Evolutionary conservation across 2,888 invertebrate genomes (phyloP).

Genomic region (Callyntrura sp.): DNA sequence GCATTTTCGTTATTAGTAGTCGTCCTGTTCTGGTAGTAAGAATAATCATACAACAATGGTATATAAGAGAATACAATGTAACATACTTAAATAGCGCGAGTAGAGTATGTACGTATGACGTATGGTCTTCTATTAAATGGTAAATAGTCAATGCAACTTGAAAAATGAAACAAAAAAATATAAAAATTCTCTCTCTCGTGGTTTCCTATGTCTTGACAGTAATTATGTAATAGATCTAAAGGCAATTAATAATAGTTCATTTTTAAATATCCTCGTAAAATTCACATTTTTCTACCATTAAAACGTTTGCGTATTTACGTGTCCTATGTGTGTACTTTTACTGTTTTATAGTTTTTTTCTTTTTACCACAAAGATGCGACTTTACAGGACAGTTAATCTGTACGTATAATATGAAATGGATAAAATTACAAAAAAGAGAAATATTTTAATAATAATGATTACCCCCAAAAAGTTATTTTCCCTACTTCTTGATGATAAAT

Average conservation of each 20-base stretch:
- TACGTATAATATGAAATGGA: conserved; percentile 44
- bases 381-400: conserved; percentile 64
- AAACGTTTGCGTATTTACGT: conserved; percentile 47
- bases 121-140: conserved; percentile 69
- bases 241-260: conserved; percentile 63
- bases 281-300: conserved; percentile 71
- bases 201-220: conserved; percentile 59
- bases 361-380: conserved; percentile 68
- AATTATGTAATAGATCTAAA: conserved; percentile 56
- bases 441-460: conserved; percentile 20
- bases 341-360: conserved; percentile 40
- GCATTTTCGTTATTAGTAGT: conserved; percentile 50
- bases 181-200: conserved; percentile 54
- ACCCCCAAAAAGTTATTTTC: conserved; percentile 66
- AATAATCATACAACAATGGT: conserved; percentile 56
- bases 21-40: conserved; percentile 35
- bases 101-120: not conserved
- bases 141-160: conserved; percentile 74
- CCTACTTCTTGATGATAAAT: conserved; percentile 68
- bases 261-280: conserved; percentile 40
- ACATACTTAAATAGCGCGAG: conserved; percentile 71
- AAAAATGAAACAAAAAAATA: conserved; percentile 68
- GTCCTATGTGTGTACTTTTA: conserved; percentile 44
- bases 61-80: conserved; percentile 65
- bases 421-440: conserved; percentile 76